Percentiles rank a stretch among this genome's conserved stretches.
Conservation (phyloP, 1,140 invertebrate species). For the Orius insidiosus region DNA sequence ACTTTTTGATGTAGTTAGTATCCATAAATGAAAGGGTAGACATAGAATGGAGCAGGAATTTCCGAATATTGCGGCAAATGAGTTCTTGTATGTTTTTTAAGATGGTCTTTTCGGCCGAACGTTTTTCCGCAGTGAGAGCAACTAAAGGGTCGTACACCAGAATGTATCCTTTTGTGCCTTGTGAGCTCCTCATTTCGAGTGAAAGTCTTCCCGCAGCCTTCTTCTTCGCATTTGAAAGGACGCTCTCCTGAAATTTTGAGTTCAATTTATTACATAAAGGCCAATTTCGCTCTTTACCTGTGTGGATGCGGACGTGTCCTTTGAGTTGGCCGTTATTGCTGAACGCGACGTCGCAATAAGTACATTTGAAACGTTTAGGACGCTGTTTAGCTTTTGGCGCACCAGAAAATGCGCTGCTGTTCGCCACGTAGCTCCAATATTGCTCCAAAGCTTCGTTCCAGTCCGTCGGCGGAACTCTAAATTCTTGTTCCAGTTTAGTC, state of each 20-base stretch:
- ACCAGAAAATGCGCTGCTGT: not conserved
- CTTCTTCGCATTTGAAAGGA: conserved; percentile 68
- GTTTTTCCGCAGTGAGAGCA: conserved; percentile 66
- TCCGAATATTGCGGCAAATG: conserved; percentile 30
- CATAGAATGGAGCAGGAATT: conserved; percentile 7
- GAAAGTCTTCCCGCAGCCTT: conserved; percentile 73
- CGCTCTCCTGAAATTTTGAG: conserved; percentile 44
- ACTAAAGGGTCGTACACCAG: conserved; percentile 58
- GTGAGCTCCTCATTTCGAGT: conserved; percentile 87
- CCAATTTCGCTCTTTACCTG: conserved; percentile 35
- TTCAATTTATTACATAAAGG: not conserved
- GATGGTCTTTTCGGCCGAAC: conserved; percentile 76
- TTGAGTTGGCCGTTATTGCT: conserved; percentile 86
- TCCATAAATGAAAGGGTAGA: conserved; percentile 18
- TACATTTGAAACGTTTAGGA: conserved; percentile 76
- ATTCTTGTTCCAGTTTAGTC: not conserved
- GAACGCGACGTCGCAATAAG: conserved; percentile 73
- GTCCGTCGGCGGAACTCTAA: not conserved
- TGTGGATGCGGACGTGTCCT: conserved; percentile 80
- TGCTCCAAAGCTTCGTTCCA: conserved; percentile 4
- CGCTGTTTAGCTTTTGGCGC: conserved; percentile 39
- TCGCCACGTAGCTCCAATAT: conserved; percentile 2
- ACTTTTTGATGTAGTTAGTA: conserved; percentile 13
- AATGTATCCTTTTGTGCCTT: conserved; percentile 78
- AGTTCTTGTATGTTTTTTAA: conserved; percentile 65